A percentile compares a stretch with the other conserved stretches of the same genome.
These are phyloP conservation scores for Cisticola juncidis DNA, from an alignment of 2,113 vertebrate genomes.

Conservation along the genomic window DNA sequence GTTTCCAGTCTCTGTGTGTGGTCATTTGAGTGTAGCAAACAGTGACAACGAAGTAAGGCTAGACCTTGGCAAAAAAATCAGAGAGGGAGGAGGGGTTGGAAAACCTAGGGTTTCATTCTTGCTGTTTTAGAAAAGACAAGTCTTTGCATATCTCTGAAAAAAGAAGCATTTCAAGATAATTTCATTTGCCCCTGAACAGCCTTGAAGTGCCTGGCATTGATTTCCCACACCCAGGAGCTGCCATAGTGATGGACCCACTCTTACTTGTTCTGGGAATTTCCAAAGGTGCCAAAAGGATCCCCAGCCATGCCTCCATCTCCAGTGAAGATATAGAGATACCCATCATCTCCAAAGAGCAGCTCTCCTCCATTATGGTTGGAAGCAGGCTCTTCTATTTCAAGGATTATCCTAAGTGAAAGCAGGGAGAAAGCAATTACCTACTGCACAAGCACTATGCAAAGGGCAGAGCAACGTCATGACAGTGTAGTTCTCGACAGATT, in stretches of 20 bases:
- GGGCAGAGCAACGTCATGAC: background rate
- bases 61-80: background rate
- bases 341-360: conserved; percentile 91
- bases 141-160: background rate
- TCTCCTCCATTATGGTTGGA: conserved; percentile 97
- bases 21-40: no score
- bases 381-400: conserved; percentile 94
- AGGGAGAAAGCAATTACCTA: background rate
- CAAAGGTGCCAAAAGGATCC: conserved; percentile 92
- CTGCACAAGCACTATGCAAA: background rate
- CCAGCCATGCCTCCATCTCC: conserved; percentile 97
- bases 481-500: background rate
- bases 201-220: background rate
- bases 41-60: background rate
- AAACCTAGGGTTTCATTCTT: background rate
- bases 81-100: background rate
- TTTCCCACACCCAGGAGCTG: background rate
- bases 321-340: conserved; percentile 94
- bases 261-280: conserved; percentile 97
- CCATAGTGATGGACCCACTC: background rate
- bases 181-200: background rate
- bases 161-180: background rate
- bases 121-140: background rate
- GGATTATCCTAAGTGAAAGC: conserved; percentile 80
- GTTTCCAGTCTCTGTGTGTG: no score